Base-by-base conservation (phyloP, 2,113 vertebrate species). In the Caranx melampygus region DNA sequence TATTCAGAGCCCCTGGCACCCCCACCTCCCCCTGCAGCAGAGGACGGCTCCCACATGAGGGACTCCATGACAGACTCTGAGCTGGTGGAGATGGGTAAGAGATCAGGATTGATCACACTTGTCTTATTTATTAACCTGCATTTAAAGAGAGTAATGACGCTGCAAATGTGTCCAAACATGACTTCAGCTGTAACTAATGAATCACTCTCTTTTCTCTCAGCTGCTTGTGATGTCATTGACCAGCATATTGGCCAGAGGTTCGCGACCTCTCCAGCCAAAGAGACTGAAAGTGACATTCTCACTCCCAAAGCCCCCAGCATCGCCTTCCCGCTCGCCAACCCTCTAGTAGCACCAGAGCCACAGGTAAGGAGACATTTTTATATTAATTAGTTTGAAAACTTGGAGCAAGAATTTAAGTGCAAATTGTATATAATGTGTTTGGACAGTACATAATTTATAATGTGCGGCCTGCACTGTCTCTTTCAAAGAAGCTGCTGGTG, bases 241-340 rank as follows among this genome's bases (percentile, higher is more conserved):
- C 92, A 89, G 34, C 86, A 91, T 14, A 86, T 95, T 79, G 80
- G 68, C 42, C 81, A 44, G 55, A 94, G 90, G 73, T 70, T 33
- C 11, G 5, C 69, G 9, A 87, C 91, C 10, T 81, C 75, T 68
- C 81, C 51, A 9, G 51, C 62, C 11, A 87, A 87, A 79, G 90
- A 94, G 45, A 72, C 73, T 63, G 94, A 93, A 20, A 86, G 89
- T 5, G 68, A 94, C 67, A 90, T 96, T 68, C 94, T 95, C 13
- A 98, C 96, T 0, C 97, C 97, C 0, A 81, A 96, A 72, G 96
- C 96, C 45, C 96, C 96, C 45, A 96, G 95, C 83, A 95, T 97
- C 68, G 96, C 97, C 64, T 97, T 98, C 67, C 96, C 97, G 1
- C 88, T 96, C 15, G 92, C 96, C 63, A 97, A 97, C n/a, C 95